phyloP scores from a whole-genome alignment of 2,888 invertebrate genomes.

The Iphiclides podalirius region DNA sequence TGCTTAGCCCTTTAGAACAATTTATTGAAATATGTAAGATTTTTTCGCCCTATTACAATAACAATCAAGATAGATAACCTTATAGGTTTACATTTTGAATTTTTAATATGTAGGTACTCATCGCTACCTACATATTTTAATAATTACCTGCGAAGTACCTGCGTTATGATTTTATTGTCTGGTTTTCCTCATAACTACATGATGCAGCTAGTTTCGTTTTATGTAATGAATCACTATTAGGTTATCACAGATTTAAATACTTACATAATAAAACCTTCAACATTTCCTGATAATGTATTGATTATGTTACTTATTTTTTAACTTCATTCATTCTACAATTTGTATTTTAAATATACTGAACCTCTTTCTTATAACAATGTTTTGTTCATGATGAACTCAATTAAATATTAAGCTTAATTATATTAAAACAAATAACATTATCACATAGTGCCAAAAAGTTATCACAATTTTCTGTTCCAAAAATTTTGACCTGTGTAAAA shows the following conservation, averaged over 20 bases:
- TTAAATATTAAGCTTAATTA: no score
- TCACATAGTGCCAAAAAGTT: no score
- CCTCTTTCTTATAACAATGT: no score
- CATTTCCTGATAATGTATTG: not conserved
- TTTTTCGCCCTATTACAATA: no score
- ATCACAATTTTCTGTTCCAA: no score
- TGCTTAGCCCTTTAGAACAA: not conserved
- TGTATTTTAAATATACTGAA: no score
- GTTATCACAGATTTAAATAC: not conserved
- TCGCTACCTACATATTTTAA: not conserved
- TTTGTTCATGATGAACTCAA: no score
- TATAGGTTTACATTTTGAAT: not conserved
- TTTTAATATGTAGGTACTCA: not conserved
- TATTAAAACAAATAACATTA: no score
- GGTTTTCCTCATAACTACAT: not conserved
- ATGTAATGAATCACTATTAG: not conserved
- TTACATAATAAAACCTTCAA: not conserved
- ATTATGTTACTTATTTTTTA: not conserved
- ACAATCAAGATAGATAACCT: not conserved
- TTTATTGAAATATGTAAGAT: not conserved
- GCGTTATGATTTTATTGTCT: not conserved
- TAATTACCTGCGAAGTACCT: not conserved
- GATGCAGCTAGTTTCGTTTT: not conserved
- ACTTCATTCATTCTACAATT: not conserved
- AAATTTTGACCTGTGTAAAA: no score